These are phyloP conservation scores for Pardalotus punctatus DNA, from an alignment of 2,113 vertebrate genomes.

Conservation along the genomic window DNA sequence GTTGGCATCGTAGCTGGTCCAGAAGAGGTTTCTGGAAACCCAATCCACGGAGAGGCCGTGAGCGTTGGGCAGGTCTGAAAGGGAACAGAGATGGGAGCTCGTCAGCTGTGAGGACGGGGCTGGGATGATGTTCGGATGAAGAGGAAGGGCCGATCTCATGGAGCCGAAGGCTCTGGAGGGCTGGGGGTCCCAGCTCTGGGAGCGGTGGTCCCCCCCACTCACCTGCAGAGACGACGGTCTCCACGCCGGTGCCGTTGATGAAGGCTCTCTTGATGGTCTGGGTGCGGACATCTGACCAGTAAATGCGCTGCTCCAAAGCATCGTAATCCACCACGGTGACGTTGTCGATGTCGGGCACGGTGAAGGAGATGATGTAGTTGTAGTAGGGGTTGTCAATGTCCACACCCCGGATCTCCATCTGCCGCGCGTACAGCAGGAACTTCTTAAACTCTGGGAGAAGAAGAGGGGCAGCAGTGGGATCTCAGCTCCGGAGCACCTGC, in stretches of 20 bases:
- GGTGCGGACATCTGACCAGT: constrained; percentile 96
- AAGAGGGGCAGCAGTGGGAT: not conserved
- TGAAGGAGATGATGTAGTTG: constrained; percentile 99
- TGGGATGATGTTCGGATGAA: not conserved
- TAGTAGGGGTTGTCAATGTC: constrained; percentile 96
- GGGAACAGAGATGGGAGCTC: rapidly evolving
- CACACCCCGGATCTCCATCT: constrained; percentile 97
- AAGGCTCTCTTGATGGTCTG: constrained; percentile 97
- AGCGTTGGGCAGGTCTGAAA: constrained; percentile 90
- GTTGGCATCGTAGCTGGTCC: constrained; percentile 95
- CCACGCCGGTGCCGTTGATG: constrained; percentile 95
- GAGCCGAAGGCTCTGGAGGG: not conserved
- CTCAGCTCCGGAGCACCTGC: rapidly evolving
- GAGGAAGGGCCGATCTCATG: rapidly evolving
- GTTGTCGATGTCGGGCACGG: constrained; percentile 95
- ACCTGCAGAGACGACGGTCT: constrained; percentile 88
- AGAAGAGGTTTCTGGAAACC: constrained; percentile 97
- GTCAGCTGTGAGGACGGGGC: rapidly evolving
- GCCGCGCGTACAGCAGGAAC: constrained; percentile 95
- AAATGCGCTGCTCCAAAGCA: constrained; percentile 90
- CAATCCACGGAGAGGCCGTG: constrained; percentile 95
- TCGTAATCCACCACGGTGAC: constrained; percentile 96
- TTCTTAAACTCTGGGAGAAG: constrained; percentile 84
- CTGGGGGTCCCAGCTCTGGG: rapidly evolving
- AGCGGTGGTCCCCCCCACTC: not conserved